Conservation (phyloP, 2,797 vertebrate genomes). For the Anniella stebbinsi region DNA sequence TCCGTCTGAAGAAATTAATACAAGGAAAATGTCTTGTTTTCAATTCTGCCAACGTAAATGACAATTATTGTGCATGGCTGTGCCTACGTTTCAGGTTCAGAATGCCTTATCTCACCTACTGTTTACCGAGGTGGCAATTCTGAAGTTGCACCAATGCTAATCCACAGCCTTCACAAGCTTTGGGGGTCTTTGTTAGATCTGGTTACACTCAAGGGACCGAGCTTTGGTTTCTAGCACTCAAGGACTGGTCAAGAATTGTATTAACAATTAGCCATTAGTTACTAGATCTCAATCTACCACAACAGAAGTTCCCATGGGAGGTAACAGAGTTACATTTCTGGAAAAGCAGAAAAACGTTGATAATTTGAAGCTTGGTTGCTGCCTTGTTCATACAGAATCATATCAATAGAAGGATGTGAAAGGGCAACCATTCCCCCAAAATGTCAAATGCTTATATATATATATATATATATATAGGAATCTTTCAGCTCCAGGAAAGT, state of each 20-base stretch:
- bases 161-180: conserved; percentile 65
- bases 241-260: conserved; percentile 78
- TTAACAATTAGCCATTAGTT: conserved; percentile 80
- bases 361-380: conserved; percentile 51
- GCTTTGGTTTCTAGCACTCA: conserved; percentile 74
- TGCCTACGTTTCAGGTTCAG: conserved; percentile 63
- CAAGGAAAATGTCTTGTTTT: conserved; percentile 71
- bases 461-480: too few relatives aligned
- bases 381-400: neutral
- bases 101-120: conserved; percentile 68
- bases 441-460: neutral
- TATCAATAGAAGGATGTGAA: neutral
- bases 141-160: conserved; percentile 74
- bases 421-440: neutral
- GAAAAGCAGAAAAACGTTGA: conserved; percentile 44
- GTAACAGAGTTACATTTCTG: conserved; percentile 38
- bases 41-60: conserved; percentile 67
- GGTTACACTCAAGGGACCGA: conserved; percentile 75
- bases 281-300: conserved; percentile 73
- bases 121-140: conserved; percentile 74
- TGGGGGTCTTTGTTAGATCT: conserved; percentile 65
- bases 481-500: neutral
- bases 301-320: conserved; percentile 65
- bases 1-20: conserved; percentile 73
- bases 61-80: conserved; percentile 57